Conservation (phyloP, 1,140 invertebrate genomes). For the Papilio aristodemus region DNA sequence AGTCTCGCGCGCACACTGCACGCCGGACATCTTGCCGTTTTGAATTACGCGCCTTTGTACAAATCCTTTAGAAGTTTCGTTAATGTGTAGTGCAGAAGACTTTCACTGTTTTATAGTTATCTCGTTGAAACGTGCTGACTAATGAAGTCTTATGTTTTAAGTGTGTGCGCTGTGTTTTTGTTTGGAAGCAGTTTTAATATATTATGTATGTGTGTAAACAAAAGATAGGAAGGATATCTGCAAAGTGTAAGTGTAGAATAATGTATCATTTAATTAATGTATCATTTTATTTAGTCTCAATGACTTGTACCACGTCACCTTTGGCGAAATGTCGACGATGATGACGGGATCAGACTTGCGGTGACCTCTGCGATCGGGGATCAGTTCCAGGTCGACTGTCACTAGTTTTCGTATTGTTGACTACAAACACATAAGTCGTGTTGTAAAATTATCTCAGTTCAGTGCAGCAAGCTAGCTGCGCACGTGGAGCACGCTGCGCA, state of each 20-base stretch:
- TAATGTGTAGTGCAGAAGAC: background rate
- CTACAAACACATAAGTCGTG: too few relatives aligned
- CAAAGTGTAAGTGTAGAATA: constrained; percentile 1
- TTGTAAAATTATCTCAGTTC: too few relatives aligned
- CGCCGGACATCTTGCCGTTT: constrained; percentile 39
- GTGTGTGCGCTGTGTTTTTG: constrained; percentile 5
- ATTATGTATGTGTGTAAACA: background rate
- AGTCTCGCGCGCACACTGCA: constrained; percentile 43
- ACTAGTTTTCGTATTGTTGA: too few relatives aligned
- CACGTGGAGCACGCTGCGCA: too few relatives aligned
- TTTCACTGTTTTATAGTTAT: background rate
- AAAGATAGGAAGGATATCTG: background rate
- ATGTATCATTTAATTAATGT: too few relatives aligned
- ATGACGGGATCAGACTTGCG: too few relatives aligned
- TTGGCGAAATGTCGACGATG: too few relatives aligned
- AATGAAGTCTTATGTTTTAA: background rate
- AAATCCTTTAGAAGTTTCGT: background rate
- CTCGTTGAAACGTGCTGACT: background rate
- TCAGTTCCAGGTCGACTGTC: background rate
- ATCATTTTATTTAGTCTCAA: too few relatives aligned
- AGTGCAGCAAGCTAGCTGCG: too few relatives aligned
- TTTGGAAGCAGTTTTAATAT: background rate
- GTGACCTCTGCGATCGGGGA: background rate
- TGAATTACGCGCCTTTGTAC: constrained; percentile 39
- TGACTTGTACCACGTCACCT: too few relatives aligned